Percentiles rank a stretch among this genome's conserved stretches.
Evolutionary conservation across 2,113 vertebrate genomes (phyloP).

Genomic region (Strigops habroptila): DNA sequence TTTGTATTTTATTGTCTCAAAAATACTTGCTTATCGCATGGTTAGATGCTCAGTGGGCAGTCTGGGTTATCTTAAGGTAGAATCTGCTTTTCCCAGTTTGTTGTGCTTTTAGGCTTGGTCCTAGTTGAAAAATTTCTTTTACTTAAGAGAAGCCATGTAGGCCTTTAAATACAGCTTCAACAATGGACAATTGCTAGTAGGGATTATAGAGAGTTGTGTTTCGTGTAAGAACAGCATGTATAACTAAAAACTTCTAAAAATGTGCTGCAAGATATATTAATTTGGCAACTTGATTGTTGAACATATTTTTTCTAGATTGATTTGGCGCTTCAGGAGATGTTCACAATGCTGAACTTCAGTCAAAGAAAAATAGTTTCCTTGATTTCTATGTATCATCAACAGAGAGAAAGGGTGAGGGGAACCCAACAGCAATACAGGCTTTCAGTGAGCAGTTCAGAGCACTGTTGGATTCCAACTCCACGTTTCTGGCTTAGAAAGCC

Average conservation of each 20-base stretch:
- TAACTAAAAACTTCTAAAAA: background rate
- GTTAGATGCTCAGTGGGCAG: background rate
- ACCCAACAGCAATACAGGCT: background rate
- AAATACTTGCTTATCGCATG: background rate
- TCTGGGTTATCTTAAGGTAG: background rate
- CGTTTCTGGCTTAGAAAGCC: background rate
- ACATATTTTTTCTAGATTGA: background rate
- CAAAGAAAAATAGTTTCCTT: background rate
- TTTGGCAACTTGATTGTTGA: background rate
- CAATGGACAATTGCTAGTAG: background rate
- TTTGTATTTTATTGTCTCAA: background rate
- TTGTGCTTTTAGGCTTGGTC: background rate
- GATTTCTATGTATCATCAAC: background rate
- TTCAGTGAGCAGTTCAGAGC: background rate
- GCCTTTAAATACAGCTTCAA: background rate
- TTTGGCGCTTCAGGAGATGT: background rate
- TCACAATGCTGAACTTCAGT: background rate
- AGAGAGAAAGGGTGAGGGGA: background rate
- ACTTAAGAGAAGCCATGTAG: background rate
- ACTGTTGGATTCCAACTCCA: background rate
- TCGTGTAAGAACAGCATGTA: background rate
- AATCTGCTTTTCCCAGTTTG: background rate
- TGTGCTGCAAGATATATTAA: background rate
- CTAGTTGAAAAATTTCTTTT: background rate
- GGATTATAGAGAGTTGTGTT: background rate